These are phyloP conservation scores for Liolophura sinensis DNA, from an alignment of 1,140 invertebrate genomes.

Conservation along the genomic window DNA sequence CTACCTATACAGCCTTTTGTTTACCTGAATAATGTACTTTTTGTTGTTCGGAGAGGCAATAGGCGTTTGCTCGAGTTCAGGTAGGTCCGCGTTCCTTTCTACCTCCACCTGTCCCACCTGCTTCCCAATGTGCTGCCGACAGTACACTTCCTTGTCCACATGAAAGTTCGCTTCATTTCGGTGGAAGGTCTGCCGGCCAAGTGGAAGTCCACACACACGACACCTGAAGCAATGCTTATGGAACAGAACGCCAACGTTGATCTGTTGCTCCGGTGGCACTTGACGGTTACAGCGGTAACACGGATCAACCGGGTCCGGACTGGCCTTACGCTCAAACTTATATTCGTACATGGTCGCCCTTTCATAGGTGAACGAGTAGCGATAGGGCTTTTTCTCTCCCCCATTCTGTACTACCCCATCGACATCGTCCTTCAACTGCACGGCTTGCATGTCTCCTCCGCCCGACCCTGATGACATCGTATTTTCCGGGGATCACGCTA, in stretches of 20 bases:
- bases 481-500: too few relatives aligned
- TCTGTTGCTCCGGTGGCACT: conserved; percentile 45
- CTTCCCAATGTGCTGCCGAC: conserved; percentile 48
- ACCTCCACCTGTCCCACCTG: conserved; percentile 40
- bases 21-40: conserved; percentile 37
- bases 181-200: conserved; percentile 52
- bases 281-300: conserved; percentile 49
- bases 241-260: conserved; percentile 44
- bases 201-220: conserved; percentile 46
- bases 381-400: conserved; percentile 21
- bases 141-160: conserved; percentile 45
- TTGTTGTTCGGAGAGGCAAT: conserved; percentile 14
- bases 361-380: conserved; percentile 49
- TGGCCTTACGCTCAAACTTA: conserved; percentile 42
- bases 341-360: conserved; percentile 50
- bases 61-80: conserved; percentile 14
- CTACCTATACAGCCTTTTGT: not conserved
- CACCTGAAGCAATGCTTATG: conserved; percentile 52
- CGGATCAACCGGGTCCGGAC: conserved; percentile 43
- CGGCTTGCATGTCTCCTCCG: too few relatives aligned
- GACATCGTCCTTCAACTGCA: too few relatives aligned
- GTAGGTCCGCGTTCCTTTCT: conserved; percentile 11
- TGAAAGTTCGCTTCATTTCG: conserved; percentile 39
- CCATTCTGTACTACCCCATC: too few relatives aligned
- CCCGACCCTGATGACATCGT: too few relatives aligned